Evolutionary conservation across 92 coral and sea anemone genomes (phyloP).

Genomic region (Zoanthus sociatus): DNA sequence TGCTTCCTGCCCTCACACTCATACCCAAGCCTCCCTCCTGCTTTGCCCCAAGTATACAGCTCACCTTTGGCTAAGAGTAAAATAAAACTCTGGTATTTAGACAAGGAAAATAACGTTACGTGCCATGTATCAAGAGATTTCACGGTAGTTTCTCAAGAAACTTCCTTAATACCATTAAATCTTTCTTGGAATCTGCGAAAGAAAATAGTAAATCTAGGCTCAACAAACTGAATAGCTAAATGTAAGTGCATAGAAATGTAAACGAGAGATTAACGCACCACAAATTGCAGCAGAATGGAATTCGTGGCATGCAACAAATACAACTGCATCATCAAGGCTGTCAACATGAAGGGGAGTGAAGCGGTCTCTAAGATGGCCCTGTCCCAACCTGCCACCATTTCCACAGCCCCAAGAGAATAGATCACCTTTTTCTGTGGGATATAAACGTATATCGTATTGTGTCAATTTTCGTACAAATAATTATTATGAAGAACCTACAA

Average conservation of each 20-base stretch:
- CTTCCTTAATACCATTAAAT: too few relatives aligned
- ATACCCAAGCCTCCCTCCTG: constrained; percentile 91
- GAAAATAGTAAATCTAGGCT: too few relatives aligned
- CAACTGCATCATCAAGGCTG: constrained; percentile 74
- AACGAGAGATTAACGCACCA: constrained; percentile 49
- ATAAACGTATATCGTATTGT: not conserved
- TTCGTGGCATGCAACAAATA: constrained; percentile 84
- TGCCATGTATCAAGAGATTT: too few relatives aligned
- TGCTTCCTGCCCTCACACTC: constrained; percentile 77
- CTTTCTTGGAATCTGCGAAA: too few relatives aligned
- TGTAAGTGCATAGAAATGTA: too few relatives aligned
- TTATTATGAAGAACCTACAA: too few relatives aligned
- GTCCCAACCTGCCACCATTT: constrained; percentile 97
- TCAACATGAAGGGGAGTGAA: constrained; percentile 88
- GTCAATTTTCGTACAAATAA: too few relatives aligned
- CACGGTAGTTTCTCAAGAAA: too few relatives aligned
- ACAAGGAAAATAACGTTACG: too few relatives aligned
- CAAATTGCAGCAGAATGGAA: constrained; percentile 94
- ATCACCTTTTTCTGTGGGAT: constrained; percentile 75
- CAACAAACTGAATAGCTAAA: too few relatives aligned
- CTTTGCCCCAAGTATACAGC: constrained; percentile 93
- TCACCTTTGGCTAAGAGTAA: constrained; percentile 74
- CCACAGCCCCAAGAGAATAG: constrained; percentile 98
- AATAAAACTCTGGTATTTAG: not conserved
- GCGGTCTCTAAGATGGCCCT: constrained; percentile 94